Evolutionary conservation across 2,888 invertebrate species (phyloP).

Genomic region (Caenorhabditis afra): DNA sequence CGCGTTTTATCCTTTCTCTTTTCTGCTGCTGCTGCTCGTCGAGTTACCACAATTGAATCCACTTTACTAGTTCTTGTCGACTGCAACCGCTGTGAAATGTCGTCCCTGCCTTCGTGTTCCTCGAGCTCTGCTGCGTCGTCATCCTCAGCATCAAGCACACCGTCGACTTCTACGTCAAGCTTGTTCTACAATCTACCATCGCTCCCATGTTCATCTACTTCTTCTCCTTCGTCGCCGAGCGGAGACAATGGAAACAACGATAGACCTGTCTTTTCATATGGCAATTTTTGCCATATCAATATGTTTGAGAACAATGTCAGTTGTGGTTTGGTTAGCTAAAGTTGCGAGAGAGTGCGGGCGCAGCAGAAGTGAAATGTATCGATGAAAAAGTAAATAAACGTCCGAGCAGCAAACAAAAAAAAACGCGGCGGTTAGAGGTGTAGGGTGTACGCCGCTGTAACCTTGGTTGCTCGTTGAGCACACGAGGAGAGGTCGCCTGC

Average conservation of each 20-base stretch:
- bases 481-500: not conserved
- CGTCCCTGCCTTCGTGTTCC: conserved; percentile 24
- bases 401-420: conserved; percentile 41
- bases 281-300: conserved; percentile 50
- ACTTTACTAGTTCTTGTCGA: conserved; percentile 1
- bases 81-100: conserved; percentile 18
- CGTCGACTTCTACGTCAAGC: conserved; percentile 6
- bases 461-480: conserved; percentile 39
- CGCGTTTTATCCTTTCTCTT: conserved; percentile 28
- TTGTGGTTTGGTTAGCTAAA: not conserved
- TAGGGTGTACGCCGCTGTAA: conserved; percentile 16
- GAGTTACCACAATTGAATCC: conserved; percentile 15
- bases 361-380: conserved; percentile 34
- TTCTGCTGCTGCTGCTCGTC: conserved; percentile 15
- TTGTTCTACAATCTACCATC: conserved; percentile 8
- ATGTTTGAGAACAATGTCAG: conserved; percentile 41
- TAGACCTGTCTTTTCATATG: conserved; percentile 36
- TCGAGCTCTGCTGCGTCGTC: conserved; percentile 12
- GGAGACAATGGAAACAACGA: not conserved
- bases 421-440: conserved; percentile 30
- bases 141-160: not conserved
- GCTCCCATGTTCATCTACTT: not conserved
- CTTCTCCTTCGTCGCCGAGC: not conserved
- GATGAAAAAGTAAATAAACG: conserved; percentile 50
- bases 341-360: conserved; percentile 14